Evolutionary conservation across 2,797 vertebrate species (phyloP).

Genomic region (Hypotaenidia philippensis): DNA sequence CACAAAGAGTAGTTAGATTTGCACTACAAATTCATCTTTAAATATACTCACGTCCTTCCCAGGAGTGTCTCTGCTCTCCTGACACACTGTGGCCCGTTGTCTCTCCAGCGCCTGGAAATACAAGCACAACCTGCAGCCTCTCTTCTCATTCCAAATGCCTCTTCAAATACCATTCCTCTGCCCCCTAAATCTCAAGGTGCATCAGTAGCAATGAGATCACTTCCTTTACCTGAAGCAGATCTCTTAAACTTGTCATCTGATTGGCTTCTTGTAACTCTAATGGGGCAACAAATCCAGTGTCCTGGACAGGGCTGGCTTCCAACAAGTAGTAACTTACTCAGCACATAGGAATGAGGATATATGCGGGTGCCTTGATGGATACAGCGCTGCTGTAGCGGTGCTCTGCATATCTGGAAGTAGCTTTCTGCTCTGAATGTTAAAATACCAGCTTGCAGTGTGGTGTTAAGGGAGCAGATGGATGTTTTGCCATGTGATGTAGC

Average conservation of each 20-base stretch:
- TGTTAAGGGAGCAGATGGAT: not conserved
- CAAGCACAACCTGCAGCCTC: not conserved
- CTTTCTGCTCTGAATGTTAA: not conserved
- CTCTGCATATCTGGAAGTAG: not conserved
- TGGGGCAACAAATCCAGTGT: accelerated
- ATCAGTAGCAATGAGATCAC: not conserved
- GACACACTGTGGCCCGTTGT: accelerated
- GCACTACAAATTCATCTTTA: not conserved
- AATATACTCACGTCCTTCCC: accelerated
- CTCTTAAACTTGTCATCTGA: accelerated
- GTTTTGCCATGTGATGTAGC: not conserved
- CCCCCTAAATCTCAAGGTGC: accelerated
- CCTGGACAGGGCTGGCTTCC: not conserved
- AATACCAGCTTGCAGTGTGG: not conserved
- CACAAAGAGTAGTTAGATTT: not conserved
- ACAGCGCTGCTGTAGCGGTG: not conserved
- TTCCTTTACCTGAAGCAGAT: accelerated
- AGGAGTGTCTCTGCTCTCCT: accelerated
- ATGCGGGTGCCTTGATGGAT: accelerated
- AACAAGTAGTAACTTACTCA: accelerated
- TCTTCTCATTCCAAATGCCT: not conserved
- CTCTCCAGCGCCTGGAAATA: not conserved
- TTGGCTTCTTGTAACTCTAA: not conserved
- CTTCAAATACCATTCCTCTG: not conserved
- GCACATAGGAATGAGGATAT: accelerated